Conservation (phyloP, 2,797 vertebrate species). For the Cyprinella venusta region DNA sequence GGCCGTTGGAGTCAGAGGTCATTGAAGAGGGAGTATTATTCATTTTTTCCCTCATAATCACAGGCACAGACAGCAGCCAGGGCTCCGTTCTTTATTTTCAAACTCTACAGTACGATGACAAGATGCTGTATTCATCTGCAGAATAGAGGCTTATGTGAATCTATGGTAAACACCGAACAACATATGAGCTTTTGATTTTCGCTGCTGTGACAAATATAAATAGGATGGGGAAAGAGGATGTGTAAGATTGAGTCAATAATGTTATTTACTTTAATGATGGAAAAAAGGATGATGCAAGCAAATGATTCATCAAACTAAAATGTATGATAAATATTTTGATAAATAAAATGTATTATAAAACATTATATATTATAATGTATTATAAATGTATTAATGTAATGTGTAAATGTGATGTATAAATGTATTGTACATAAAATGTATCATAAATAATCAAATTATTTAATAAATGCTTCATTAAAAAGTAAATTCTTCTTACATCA, state of each 20-base stretch:
- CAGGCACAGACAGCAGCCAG: constrained; percentile 21
- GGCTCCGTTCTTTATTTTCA: constrained; percentile 41
- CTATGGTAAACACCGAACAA: constrained; percentile 1
- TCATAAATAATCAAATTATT: neutral
- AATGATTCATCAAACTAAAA: neutral
- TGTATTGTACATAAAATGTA: too few relatives aligned
- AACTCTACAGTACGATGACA: constrained; percentile 1
- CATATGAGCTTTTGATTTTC: constrained; percentile 24
- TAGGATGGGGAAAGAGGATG: neutral
- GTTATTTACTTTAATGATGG: constrained; percentile 1
- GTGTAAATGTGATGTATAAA: too few relatives aligned
- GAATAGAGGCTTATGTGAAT: constrained; percentile 5
- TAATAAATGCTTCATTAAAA: too few relatives aligned
- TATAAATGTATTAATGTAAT: too few relatives aligned
- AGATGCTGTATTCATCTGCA: constrained; percentile 9
- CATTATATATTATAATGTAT: neutral
- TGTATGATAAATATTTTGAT: neutral
- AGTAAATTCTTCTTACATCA: too few relatives aligned
- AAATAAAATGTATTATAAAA: too few relatives aligned
- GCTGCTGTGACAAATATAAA: neutral
- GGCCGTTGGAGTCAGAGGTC: constrained; percentile 50
- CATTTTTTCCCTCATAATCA: constrained; percentile 35
- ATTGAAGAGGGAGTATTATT: constrained; percentile 38
- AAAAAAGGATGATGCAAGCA: neutral
- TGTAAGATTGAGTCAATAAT: neutral